A percentile compares a stretch with the other conserved stretches of the same genome.
Evolutionary conservation across 2,888 invertebrate genomes (phyloP).

Genomic region (Salpingus planirostris): DNA sequence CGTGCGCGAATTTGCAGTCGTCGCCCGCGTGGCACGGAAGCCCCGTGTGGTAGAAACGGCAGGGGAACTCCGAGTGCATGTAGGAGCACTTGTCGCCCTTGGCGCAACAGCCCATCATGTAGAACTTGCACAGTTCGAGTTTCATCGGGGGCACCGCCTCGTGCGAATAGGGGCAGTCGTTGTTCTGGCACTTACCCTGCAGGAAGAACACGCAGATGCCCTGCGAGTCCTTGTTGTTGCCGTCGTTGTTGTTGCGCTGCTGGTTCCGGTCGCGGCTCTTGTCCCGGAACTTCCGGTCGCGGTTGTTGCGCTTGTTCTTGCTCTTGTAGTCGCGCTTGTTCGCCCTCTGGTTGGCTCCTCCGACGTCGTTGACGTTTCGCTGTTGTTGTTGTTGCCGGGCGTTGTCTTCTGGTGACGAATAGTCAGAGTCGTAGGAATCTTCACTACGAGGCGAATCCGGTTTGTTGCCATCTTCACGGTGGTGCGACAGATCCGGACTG

Average conservation of each 20-base stretch:
- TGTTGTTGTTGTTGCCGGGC: too few species aligned
- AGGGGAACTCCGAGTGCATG: conserved; percentile 95
- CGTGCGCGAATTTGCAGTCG: conserved; percentile 90
- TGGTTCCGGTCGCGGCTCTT: conserved; percentile 28
- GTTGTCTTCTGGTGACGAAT: too few species aligned
- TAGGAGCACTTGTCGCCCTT: conserved; percentile 93
- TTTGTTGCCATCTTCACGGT: conserved; percentile 18
- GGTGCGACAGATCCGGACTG: neutral
- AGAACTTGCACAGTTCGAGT: conserved; percentile 93
- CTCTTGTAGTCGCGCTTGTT: conserved; percentile 14
- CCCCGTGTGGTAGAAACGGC: conserved; percentile 94
- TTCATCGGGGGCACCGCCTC: conserved; percentile 74
- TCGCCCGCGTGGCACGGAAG: conserved; percentile 68
- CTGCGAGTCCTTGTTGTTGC: conserved; percentile 55
- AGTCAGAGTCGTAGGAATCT: conserved; percentile 50
- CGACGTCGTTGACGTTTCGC: neutral
- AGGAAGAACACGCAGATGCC: conserved; percentile 75
- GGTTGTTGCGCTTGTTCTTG: conserved; percentile 8
- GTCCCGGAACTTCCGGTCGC: conserved; percentile 26
- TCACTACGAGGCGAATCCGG: conserved; percentile 27
- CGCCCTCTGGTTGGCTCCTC: conserved; percentile 12
- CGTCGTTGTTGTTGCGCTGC: conserved; percentile 20
- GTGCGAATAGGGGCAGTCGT: conserved; percentile 82
- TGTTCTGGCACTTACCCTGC: conserved; percentile 82
- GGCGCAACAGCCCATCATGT: conserved; percentile 89